Percentiles rank a stretch among this genome's conserved stretches.
phyloP scores from a whole-genome alignment of 2,113 vertebrate species.

The Aptenodytes patagonicus region DNA sequence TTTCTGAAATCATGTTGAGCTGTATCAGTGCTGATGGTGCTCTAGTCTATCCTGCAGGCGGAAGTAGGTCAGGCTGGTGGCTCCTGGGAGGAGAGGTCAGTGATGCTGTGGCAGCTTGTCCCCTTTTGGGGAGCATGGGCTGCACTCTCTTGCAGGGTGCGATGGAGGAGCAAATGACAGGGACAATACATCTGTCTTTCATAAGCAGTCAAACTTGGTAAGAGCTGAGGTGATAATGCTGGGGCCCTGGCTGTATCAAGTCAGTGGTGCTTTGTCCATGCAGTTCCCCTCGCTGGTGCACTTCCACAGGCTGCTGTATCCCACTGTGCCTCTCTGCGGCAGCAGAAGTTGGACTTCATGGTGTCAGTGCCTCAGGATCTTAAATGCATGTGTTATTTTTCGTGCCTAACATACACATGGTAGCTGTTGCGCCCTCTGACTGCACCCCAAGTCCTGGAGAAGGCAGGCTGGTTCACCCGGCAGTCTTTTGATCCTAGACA shows the following conservation, averaged over 20 bases:
- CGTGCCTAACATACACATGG: fast-evolving
- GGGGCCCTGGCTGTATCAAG: not conserved
- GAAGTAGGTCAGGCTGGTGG: not conserved
- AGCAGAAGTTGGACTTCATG: not conserved
- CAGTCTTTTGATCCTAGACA: not conserved
- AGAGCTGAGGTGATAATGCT: not conserved
- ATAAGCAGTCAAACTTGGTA: not conserved
- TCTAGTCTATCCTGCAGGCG: not conserved
- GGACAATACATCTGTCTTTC: not conserved
- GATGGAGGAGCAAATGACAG: not conserved
- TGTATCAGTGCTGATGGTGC: not conserved
- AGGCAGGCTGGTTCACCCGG: not conserved
- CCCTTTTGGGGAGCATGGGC: not conserved
- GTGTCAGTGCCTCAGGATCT: not conserved
- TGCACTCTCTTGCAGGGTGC: not conserved
- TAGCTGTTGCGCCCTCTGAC: not conserved
- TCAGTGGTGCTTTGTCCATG: not conserved
- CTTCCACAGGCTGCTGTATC: not conserved
- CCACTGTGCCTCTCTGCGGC: not conserved
- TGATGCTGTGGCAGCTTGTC: not conserved
- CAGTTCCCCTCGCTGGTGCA: not conserved
- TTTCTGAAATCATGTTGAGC: not conserved
- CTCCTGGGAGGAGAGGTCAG: not conserved
- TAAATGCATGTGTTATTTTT: not conserved
- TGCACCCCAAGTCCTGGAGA: not conserved